These are phyloP conservation scores for Xestoiulus laeticollis DNA, from an alignment of 2,888 invertebrate genomes.

Conservation along the genomic window DNA sequence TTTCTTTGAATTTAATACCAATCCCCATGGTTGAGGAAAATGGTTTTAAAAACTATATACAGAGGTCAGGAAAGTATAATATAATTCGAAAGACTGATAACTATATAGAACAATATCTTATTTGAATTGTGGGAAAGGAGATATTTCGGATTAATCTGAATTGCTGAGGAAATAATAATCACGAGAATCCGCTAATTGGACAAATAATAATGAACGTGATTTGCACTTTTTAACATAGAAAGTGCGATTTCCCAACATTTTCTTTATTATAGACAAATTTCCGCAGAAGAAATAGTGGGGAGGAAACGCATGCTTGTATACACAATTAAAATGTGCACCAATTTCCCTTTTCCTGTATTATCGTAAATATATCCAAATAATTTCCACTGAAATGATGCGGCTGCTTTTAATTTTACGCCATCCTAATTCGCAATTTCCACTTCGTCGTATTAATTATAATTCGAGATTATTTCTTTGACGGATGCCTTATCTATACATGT, in stretches of 20 bases:
- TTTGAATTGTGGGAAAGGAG: not conserved
- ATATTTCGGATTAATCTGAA: not conserved
- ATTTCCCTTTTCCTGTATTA: constrained; percentile 29
- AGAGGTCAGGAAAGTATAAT: too few species aligned
- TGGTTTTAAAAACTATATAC: too few species aligned
- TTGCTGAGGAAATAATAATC: constrained; percentile 1
- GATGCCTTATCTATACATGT: not conserved
- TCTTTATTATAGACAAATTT: not conserved
- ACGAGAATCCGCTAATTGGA: not conserved
- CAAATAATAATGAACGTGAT: not conserved
- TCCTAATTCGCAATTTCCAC: not conserved
- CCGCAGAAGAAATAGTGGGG: not conserved
- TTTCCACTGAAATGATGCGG: not conserved
- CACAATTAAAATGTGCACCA: not conserved
- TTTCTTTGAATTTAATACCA: not conserved
- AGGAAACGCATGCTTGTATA: not conserved
- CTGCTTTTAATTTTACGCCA: not conserved
- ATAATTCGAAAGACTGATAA: too few species aligned
- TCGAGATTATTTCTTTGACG: not conserved
- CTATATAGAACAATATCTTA: not conserved
- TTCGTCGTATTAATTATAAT: not conserved
- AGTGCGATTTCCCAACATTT: not conserved
- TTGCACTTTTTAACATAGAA: too few species aligned
- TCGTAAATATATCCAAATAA: not conserved
- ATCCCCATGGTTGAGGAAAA: too few species aligned